Conservation (phyloP, 2,113 vertebrate genomes). For the Lepus timidus region DNA sequence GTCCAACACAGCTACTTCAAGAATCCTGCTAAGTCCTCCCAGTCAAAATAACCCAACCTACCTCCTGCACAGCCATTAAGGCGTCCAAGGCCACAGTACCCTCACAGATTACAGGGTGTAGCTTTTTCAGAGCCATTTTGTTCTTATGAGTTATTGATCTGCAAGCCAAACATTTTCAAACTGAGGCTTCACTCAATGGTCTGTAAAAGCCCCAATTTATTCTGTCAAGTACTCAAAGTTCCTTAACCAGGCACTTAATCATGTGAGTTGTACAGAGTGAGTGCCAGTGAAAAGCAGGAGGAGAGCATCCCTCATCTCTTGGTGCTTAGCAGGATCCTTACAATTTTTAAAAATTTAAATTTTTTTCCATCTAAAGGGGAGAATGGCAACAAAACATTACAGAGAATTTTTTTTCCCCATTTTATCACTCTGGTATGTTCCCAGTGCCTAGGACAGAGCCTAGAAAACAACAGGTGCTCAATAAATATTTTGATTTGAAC, state of each 20-base stretch:
- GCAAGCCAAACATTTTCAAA: conserved; percentile 62
- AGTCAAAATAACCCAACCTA: neutral
- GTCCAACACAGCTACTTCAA: neutral
- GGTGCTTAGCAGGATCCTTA: neutral
- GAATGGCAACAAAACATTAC: neutral
- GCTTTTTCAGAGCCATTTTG: neutral
- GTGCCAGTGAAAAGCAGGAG: neutral
- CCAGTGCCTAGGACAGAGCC: neutral
- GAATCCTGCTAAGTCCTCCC: neutral
- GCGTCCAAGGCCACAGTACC: neutral
- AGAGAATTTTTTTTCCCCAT: neutral
- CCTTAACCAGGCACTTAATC: neutral
- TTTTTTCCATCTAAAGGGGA: neutral
- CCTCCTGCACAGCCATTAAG: neutral
- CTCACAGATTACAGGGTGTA: conserved; percentile 6
- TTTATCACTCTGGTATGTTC: neutral
- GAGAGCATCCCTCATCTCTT: neutral
- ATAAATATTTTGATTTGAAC: conserved; percentile 5
- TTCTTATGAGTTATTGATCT: conserved; percentile 68
- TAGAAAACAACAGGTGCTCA: neutral
- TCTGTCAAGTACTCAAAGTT: conserved; percentile 29
- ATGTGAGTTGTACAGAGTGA: neutral
- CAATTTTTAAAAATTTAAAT: neutral
- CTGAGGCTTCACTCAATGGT: neutral
- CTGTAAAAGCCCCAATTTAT: conserved; percentile 8